phyloP scores from a whole-genome alignment of 1,140 invertebrate genomes.

The Hestina assimilis region DNA sequence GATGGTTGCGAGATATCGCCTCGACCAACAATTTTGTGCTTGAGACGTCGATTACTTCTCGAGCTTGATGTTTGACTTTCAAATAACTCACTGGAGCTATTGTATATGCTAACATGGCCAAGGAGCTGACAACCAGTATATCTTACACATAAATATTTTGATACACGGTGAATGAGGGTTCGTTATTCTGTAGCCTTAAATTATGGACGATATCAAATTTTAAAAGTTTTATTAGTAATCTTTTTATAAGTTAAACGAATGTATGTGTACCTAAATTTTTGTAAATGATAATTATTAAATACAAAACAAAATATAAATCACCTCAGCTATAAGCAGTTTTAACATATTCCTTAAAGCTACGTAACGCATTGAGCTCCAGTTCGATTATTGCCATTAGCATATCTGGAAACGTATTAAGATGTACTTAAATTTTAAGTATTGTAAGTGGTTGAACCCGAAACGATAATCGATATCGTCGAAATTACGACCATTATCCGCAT shows the following conservation, averaged over 20 bases:
- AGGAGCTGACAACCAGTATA: constrained; percentile 49
- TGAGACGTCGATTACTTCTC: constrained; percentile 65
- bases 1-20: constrained; percentile 46
- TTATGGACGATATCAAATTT: too few species aligned
- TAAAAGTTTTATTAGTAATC: neutral
- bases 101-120: constrained; percentile 54
- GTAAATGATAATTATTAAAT: neutral
- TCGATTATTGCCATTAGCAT: constrained; percentile 42
- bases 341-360: constrained; percentile 10
- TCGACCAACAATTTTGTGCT: constrained; percentile 56
- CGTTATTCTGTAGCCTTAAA: too few species aligned
- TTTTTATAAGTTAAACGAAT: too few species aligned
- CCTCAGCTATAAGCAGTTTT: constrained; percentile 5
- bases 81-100: constrained; percentile 53
- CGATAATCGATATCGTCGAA: constrained; percentile 58
- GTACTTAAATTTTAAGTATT: constrained; percentile 39
- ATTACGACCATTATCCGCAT: constrained; percentile 46
- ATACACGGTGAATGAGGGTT: too few species aligned
- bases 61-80: constrained; percentile 61
- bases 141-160: constrained; percentile 63
- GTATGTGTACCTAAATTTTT: too few species aligned
- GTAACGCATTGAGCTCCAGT: constrained; percentile 35
- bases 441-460: constrained; percentile 35
- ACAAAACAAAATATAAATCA: constrained; percentile 2
- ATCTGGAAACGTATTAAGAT: constrained; percentile 46